These are phyloP conservation scores for Caenorhabditis latens DNA, from an alignment of 1,140 invertebrate genomes.

Conservation along the genomic window DNA sequence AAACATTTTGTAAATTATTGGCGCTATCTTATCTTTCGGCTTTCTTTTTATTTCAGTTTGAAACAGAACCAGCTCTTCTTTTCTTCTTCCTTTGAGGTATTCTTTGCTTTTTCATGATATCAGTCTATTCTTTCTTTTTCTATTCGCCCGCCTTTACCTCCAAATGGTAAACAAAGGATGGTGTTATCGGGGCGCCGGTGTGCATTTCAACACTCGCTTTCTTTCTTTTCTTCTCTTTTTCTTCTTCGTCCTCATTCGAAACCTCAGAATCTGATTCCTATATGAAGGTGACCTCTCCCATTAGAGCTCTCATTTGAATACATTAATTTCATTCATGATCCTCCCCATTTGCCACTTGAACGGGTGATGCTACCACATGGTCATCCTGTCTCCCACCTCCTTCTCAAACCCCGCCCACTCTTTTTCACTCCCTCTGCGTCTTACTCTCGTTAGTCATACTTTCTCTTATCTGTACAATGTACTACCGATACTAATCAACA, in stretches of 20 bases:
- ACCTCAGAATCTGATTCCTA: constrained; percentile 16
- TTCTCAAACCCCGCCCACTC: constrained; percentile 6
- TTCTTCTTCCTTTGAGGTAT: neutral
- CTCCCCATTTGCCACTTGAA: constrained; percentile 40
- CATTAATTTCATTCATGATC: constrained; percentile 43
- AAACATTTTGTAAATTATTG: too few species aligned
- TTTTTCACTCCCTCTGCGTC: neutral
- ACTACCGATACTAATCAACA: neutral
- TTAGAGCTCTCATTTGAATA: constrained; percentile 52
- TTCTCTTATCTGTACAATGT: constrained; percentile 35
- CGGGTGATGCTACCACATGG: constrained; percentile 36
- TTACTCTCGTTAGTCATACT: constrained; percentile 15
- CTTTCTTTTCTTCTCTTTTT: neutral
- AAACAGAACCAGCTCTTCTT: too few species aligned
- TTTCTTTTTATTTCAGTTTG: too few species aligned
- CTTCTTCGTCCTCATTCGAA: neutral
- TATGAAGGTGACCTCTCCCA: constrained; percentile 3
- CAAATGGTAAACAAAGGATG: constrained; percentile 52
- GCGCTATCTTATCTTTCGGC: too few species aligned
- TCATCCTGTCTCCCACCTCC: neutral
- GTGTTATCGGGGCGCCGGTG: constrained; percentile 49
- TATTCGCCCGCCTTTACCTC: constrained; percentile 27
- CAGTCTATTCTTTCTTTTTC: neutral
- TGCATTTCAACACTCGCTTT: constrained; percentile 41
- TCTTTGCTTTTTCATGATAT: neutral